phyloP scores from a whole-genome alignment of 2,888 invertebrate genomes.

The Diarsia rubi region DNA sequence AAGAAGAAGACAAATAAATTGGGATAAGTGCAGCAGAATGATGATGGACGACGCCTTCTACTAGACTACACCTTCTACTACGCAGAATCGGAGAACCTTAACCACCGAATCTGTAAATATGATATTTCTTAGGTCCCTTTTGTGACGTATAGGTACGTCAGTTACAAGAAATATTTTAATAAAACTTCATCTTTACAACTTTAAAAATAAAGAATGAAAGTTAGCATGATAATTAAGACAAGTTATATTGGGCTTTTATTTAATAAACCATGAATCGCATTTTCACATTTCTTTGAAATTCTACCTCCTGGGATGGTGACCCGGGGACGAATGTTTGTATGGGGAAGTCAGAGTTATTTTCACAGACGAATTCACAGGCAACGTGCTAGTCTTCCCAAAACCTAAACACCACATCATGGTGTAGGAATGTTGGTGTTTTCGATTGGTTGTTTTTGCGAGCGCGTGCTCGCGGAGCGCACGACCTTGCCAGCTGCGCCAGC shows the following conservation, averaged over 20 bases:
- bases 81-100: background rate
- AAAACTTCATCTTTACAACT: background rate
- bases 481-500: conserved; percentile 86
- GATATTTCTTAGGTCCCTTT: background rate
- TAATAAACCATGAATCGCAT: background rate
- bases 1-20: too few species aligned
- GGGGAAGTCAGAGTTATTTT: background rate
- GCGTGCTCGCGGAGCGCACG: conserved; percentile 79
- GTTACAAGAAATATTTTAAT: too few species aligned
- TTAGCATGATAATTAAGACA: background rate
- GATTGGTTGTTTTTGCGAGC: conserved; percentile 85
- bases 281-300: conserved; percentile 2
- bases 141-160: too few species aligned
- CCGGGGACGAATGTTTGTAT: background rate
- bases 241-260: background rate
- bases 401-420: conserved; percentile 77
- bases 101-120: background rate
- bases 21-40: too few species aligned
- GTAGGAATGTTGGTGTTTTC: conserved; percentile 77
- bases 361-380: background rate
- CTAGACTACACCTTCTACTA: background rate
- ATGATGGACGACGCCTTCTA: too few species aligned
- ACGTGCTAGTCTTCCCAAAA: conserved; percentile 67
- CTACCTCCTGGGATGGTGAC: background rate
- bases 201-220: background rate